A percentile compares a stretch with the other conserved stretches of the same genome.
Evolutionary conservation across 2,888 invertebrate species (phyloP).

Genomic region (Diarsia mendica): DNA sequence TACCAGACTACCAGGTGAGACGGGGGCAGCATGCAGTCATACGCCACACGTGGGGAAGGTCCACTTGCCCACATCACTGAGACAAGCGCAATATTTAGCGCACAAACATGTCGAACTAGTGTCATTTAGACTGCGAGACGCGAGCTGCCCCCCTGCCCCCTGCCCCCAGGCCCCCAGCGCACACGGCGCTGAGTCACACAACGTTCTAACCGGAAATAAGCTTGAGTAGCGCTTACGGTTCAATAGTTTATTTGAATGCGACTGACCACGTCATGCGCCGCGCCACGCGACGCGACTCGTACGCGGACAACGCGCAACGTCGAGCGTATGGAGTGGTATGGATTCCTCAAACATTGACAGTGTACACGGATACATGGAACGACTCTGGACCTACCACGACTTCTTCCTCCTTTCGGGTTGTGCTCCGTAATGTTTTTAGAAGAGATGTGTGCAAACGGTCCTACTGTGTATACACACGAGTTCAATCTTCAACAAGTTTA

Average conservation of each 20-base stretch:
- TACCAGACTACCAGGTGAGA: slow-evolving; percentile 15
- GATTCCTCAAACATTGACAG: neutral
- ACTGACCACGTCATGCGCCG: neutral
- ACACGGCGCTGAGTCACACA: slow-evolving; percentile 9
- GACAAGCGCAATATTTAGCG: neutral
- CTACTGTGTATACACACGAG: too few relatives aligned
- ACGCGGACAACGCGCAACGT: too few relatives aligned
- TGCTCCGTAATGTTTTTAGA: too few relatives aligned
- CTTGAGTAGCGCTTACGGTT: slow-evolving; percentile 19
- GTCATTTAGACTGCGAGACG: neutral
- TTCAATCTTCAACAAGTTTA: neutral
- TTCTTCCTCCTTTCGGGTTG: neutral
- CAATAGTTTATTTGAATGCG: slow-evolving; percentile 32
- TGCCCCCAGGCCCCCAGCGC: too few relatives aligned
- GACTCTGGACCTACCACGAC: neutral
- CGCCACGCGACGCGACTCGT: neutral
- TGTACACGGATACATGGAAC: neutral
- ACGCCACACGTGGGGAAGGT: neutral
- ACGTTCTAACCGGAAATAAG: slow-evolving; percentile 32
- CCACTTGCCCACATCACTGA: neutral
- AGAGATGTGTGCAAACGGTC: too few relatives aligned
- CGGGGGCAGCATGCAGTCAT: neutral
- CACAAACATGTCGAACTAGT: neutral
- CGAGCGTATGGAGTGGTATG: too few relatives aligned
- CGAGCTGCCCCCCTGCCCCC: too few relatives aligned